Conservation (phyloP, 2,797 vertebrate genomes). For the Anniella stebbinsi region DNA sequence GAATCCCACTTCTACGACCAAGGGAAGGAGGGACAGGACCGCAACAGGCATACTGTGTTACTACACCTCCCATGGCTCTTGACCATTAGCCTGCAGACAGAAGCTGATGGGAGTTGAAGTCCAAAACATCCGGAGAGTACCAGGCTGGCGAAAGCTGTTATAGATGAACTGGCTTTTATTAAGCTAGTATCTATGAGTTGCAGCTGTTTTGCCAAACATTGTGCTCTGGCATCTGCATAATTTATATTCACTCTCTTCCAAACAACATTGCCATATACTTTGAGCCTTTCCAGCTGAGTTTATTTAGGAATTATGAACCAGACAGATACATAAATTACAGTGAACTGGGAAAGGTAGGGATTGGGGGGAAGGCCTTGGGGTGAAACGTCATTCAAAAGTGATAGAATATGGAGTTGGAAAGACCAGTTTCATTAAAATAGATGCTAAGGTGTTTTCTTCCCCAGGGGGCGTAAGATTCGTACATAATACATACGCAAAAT, state of each 20-base stretch:
- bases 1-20: background rate
- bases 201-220: slow-evolving; percentile 43
- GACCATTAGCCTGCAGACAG: background rate
- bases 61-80: background rate
- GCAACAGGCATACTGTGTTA: background rate
- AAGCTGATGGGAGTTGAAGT: background rate
- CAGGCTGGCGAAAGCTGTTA: background rate
- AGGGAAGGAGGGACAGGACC: too few species aligned
- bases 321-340: slow-evolving; percentile 58
- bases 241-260: slow-evolving; percentile 65
- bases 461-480: slow-evolving; percentile 48
- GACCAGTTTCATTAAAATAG: slow-evolving; percentile 43
- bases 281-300: background rate
- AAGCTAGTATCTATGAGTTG: slow-evolving; percentile 28
- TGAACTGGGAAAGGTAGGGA: slow-evolving; percentile 49
- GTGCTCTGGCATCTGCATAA: slow-evolving; percentile 55
- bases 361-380: slow-evolving; percentile 4
- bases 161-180: background rate
- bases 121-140: background rate
- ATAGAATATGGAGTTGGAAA: slow-evolving; percentile 62
- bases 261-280: slow-evolving; percentile 51
- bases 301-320: slow-evolving; percentile 23
- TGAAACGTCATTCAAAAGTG: slow-evolving; percentile 52
- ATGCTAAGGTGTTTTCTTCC: slow-evolving; percentile 27
- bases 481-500: slow-evolving; percentile 60